Conservation (phyloP, 2,797 vertebrate species). For the Manis pentadactyla region DNA sequence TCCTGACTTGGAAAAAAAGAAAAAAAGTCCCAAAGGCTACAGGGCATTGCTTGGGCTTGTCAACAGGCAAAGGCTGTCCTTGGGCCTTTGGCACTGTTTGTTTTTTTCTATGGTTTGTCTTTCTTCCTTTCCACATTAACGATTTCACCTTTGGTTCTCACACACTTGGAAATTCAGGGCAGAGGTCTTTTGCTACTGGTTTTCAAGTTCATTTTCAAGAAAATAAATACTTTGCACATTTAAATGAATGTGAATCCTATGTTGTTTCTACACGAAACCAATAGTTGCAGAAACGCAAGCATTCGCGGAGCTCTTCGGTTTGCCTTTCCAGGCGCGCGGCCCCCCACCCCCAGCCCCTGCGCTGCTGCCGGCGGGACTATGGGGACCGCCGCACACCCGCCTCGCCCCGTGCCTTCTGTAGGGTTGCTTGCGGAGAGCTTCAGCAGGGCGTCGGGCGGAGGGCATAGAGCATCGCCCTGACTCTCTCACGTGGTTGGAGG, state of each 20-base stretch:
- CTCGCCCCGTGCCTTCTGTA: background rate
- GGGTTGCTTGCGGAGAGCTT: background rate
- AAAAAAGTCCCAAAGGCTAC: background rate
- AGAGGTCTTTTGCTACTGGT: background rate
- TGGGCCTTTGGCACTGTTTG: background rate
- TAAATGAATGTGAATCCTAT: background rate
- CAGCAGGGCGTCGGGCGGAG: background rate
- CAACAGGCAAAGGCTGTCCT: background rate
- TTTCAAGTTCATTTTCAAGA: background rate
- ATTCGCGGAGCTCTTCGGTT: background rate
- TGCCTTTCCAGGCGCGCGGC: background rate
- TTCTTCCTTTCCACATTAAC: background rate
- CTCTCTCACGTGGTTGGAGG: background rate
- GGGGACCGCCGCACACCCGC: background rate
- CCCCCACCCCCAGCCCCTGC: background rate
- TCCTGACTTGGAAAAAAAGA: background rate
- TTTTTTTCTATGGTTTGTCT: background rate
- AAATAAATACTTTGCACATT: background rate
- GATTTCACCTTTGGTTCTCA: slow-evolving; percentile 31
- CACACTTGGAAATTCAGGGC: background rate
- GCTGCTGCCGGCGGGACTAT: background rate
- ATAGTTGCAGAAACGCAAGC: background rate
- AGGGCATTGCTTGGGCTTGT: background rate
- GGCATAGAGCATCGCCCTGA: background rate
- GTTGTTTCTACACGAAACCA: background rate